Percentiles rank a stretch among this genome's conserved stretches.
Evolutionary conservation across 2,888 invertebrate genomes (phyloP).

Genomic region (Mimumesa dahlbomi): DNA sequence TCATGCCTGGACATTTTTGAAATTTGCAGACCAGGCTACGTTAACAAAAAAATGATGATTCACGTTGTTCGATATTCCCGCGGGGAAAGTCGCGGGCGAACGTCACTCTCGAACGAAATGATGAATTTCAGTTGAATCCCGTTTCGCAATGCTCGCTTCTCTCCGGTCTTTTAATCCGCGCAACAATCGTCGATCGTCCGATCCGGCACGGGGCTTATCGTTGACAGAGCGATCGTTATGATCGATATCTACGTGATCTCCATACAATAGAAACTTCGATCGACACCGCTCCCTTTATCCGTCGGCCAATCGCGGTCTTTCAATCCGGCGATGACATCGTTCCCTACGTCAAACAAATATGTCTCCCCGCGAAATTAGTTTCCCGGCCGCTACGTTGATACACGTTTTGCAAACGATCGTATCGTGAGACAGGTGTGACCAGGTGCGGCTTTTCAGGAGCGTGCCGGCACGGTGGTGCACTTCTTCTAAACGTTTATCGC

Average conservation of each 20-base stretch:
- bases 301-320: slow-evolving; percentile 15
- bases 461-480: slow-evolving; percentile 40
- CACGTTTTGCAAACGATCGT: slow-evolving; percentile 39
- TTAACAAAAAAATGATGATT: no score
- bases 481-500: slow-evolving; percentile 28
- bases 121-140: no score
- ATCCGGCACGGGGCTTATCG: slow-evolving; percentile 9
- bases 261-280: slow-evolving; percentile 29
- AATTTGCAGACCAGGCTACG: no score
- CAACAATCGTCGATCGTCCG: background rate
- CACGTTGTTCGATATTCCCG: no score
- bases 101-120: no score
- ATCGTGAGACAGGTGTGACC: slow-evolving; percentile 52
- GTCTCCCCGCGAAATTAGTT: slow-evolving; percentile 21
- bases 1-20: no score
- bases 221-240: slow-evolving; percentile 11
- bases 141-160: no score
- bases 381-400: slow-evolving; percentile 19
- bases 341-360: slow-evolving; percentile 24
- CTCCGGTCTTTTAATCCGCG: no score
- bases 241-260: slow-evolving; percentile 26
- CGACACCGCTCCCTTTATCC: background rate
- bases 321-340: slow-evolving; percentile 28
- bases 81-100: no score
- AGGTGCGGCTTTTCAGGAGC: slow-evolving; percentile 46